Percentiles rank a stretch among this genome's conserved stretches.
These are phyloP conservation scores for Lasioglossum villosulum DNA, from an alignment of 2,888 invertebrate species.

Conservation along the genomic window DNA sequence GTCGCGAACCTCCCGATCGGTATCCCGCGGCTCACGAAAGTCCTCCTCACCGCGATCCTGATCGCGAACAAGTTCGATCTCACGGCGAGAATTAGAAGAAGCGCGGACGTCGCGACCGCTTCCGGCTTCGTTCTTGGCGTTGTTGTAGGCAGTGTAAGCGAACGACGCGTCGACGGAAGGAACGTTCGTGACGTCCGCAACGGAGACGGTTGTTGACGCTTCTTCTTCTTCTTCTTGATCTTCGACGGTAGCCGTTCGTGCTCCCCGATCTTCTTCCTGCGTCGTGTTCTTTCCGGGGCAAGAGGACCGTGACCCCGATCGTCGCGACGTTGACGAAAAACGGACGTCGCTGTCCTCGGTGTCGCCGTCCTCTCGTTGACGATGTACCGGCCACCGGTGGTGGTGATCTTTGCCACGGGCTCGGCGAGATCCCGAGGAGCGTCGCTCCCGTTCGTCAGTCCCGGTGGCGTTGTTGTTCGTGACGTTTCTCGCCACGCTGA, in stretches of 20 bases:
- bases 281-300: slow-evolving; percentile 15
- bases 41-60: slow-evolving; percentile 15
- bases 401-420: background rate
- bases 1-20: background rate
- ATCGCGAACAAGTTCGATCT: slow-evolving; percentile 17
- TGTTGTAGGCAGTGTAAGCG: slow-evolving; percentile 78
- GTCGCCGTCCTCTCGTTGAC: slow-evolving; percentile 8
- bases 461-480: background rate
- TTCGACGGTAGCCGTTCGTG: background rate
- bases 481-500: slow-evolving; percentile 8
- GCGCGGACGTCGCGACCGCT: slow-evolving; percentile 1
- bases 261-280: slow-evolving; percentile 21
- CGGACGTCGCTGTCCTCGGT: slow-evolving; percentile 11
- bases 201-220: background rate
- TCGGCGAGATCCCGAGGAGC: background rate
- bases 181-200: slow-evolving; percentile 43
- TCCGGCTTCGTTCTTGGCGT: slow-evolving; percentile 55
- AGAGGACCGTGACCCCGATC: slow-evolving; percentile 33
- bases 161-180: slow-evolving; percentile 71
- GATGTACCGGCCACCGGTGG: background rate
- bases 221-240: background rate
- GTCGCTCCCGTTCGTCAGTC: background rate
- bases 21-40: background rate
- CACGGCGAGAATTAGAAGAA: slow-evolving; percentile 18
- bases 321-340: slow-evolving; percentile 27